phyloP scores from a whole-genome alignment of 2,888 invertebrate species.

The Leptarthrus brevirostris region DNA sequence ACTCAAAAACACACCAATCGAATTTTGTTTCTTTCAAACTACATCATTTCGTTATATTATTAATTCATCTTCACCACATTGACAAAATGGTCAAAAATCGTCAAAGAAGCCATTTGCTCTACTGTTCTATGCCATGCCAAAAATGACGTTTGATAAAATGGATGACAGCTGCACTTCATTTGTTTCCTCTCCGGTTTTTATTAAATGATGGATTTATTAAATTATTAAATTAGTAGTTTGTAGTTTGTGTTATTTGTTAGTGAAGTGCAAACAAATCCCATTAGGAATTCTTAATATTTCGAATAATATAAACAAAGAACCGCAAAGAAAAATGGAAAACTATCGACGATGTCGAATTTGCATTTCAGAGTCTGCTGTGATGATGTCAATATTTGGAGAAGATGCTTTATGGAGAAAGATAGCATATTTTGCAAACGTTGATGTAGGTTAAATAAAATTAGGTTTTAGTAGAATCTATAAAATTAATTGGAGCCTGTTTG shows the following conservation, averaged over 20 bases:
- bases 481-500: background rate
- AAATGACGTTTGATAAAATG: slow-evolving; percentile 28
- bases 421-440: slow-evolving; percentile 64
- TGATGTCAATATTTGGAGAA: slow-evolving; percentile 67
- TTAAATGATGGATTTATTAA: too few species aligned
- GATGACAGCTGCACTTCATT: slow-evolving; percentile 9
- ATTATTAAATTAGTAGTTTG: too few species aligned
- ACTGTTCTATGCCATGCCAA: background rate
- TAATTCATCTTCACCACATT: too few species aligned
- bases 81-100: too few species aligned
- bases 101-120: too few species aligned
- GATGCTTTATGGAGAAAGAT: slow-evolving; percentile 66
- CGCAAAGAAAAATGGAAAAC: slow-evolving; percentile 57
- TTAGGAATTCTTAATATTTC: background rate
- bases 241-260: background rate
- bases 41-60: too few species aligned
- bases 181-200: slow-evolving; percentile 22
- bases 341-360: slow-evolving; percentile 64
- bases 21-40: too few species aligned
- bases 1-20: too few species aligned
- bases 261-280: background rate
- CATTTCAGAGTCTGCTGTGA: slow-evolving; percentile 58
- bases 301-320: background rate
- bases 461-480: background rate
- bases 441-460: too few species aligned